Evolutionary conservation across 2,113 vertebrate species (phyloP), one percentile per base, ranked within the genome.

Genomic region (Lamprologus speciosus): DNA sequence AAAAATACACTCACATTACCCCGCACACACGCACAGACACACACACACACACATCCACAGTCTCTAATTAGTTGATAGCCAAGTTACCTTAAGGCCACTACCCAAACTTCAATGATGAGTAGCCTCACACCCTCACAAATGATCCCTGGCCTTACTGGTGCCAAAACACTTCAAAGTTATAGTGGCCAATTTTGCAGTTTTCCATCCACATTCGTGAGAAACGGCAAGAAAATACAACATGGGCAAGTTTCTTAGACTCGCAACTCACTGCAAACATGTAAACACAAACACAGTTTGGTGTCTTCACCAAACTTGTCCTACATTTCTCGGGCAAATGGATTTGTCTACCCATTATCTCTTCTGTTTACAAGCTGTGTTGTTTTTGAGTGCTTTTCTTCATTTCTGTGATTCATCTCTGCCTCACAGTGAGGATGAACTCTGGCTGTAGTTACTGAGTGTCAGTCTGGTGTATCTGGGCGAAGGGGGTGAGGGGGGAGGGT

Each of bases 341-440:
- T 86, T 83, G 33, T 88, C 58, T 8, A 23, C 90, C 91, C 68
- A 40, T 79, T 54, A 51, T 31, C 47, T 19, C 35, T 45, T 55
- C 26, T 79, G 58, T 6, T n/a, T 6, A 31, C 79, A 35, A 51
- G 65, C 84, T n/a, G 65, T 55, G 63, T 58, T 73, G 55, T 79
- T 81, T 81, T 50, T 60, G 70, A 85, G 54, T 51, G 75, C 81
- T 87, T 47, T n/a, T 83, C 83, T 79, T 55, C 84, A 28, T 31
- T 37, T 58, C 19, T n/a, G 80, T 28, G 2, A 42, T 84, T 47
- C 42, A n/a, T 8, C 58, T 51, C 57, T 45, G 53, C 89, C 95
- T 99, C 97, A 99, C 97, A 99, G 96, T 6, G 99, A 99, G 87
- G 99, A 99, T 85, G 99, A 99, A 94, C 99, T 99, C 97, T 99